Percentiles rank a stretch among this genome's conserved stretches.
phyloP scores from a whole-genome alignment of 2,797 vertebrate species.

The Megalops cyprinoides region DNA sequence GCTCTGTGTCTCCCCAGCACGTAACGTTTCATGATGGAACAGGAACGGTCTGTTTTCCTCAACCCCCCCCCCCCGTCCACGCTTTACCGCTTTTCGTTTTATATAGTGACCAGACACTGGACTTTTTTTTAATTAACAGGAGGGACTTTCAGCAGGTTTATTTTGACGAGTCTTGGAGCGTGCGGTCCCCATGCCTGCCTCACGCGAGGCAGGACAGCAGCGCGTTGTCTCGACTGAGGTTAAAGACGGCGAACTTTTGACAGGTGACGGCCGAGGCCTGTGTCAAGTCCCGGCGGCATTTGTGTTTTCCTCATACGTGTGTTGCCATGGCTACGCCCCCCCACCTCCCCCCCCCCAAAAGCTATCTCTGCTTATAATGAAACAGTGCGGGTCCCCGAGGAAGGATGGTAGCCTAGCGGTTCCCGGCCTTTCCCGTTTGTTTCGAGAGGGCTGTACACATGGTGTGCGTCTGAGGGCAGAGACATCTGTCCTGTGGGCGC shows the following conservation, averaged over 20 bases:
- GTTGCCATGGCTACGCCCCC: constrained; percentile 46
- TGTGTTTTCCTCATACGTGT: constrained; percentile 31
- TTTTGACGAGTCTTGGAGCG: background rate
- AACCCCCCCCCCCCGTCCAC: background rate
- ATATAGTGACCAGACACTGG: background rate
- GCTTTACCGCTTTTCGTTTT: background rate
- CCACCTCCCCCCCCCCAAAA: no score
- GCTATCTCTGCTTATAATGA: background rate
- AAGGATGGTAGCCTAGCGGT: constrained; percentile 38
- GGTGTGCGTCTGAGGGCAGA: constrained; percentile 47
- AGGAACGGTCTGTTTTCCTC: background rate
- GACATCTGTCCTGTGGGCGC: no score
- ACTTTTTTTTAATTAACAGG: background rate
- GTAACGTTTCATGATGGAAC: background rate
- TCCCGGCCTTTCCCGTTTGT: constrained; percentile 17
- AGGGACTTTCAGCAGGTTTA: background rate
- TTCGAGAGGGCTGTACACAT: constrained; percentile 44
- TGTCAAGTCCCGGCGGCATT: background rate
- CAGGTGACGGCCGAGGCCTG: background rate
- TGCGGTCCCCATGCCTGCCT: background rate
- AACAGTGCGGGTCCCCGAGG: constrained; percentile 35
- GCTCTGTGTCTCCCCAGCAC: background rate
- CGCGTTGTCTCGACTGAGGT: background rate
- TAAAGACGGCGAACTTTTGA: background rate
- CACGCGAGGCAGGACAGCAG: background rate